Conservation (phyloP, 2,888 invertebrate species). For the Lepidochrysops patricia region DNA sequence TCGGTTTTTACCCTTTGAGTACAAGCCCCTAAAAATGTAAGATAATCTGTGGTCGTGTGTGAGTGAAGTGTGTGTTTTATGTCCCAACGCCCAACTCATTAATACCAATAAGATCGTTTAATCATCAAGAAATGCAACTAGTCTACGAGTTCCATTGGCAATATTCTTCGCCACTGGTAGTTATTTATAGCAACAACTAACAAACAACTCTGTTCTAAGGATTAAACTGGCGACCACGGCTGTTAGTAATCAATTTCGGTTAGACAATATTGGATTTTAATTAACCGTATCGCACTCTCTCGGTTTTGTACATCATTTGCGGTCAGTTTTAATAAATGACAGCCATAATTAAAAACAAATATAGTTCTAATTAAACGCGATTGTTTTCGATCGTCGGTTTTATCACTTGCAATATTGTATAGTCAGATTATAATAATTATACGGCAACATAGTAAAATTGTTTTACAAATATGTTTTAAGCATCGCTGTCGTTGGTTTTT, state of each 20-base stretch:
- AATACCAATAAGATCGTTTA: too few relatives aligned
- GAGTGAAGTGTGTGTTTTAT: too few relatives aligned
- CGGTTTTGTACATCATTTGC: constrained; percentile 22
- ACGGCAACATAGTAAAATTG: background rate
- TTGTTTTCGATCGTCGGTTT: background rate
- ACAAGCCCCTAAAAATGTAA: too few relatives aligned
- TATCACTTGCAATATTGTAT: background rate
- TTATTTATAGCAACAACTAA: constrained; percentile 26
- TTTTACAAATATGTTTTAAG: too few relatives aligned
- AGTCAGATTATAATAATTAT: background rate
- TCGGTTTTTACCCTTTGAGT: too few relatives aligned
- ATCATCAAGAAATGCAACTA: too few relatives aligned
- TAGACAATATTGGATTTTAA: constrained; percentile 74
- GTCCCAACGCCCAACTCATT: too few relatives aligned
- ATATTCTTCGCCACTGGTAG: too few relatives aligned
- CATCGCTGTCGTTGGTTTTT: too few relatives aligned
- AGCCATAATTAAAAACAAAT: constrained; percentile 14
- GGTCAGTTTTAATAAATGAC: constrained; percentile 11
- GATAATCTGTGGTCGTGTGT: too few relatives aligned
- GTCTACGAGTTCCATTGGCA: too few relatives aligned
- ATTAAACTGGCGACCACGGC: constrained; percentile 40
- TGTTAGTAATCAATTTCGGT: constrained; percentile 68
- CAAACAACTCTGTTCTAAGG: constrained; percentile 32
- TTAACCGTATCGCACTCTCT: constrained; percentile 60
- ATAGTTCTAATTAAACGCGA: constrained; percentile 13